Evolutionary conservation across 2,113 vertebrate genomes (phyloP).

Genomic region (Forbesichthys papilliferus): DNA sequence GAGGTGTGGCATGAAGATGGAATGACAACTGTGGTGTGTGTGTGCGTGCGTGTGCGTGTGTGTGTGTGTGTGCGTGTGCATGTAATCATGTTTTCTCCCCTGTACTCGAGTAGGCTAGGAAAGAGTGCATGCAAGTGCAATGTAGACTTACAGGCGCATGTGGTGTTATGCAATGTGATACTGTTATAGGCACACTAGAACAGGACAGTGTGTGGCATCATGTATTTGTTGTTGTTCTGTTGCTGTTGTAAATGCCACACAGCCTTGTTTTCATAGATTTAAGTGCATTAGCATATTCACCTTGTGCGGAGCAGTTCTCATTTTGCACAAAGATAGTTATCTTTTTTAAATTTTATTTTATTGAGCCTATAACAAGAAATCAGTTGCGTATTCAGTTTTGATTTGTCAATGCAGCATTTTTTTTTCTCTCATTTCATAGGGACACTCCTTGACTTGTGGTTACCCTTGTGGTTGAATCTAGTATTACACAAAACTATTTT

Average conservation of each 20-base stretch:
- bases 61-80: too few relatives aligned
- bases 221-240: constrained; percentile 53
- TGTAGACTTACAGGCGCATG: constrained; percentile 24
- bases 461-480: too few relatives aligned
- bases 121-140: constrained; percentile 31
- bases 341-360: constrained; percentile 13
- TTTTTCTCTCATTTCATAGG: too few relatives aligned
- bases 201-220: constrained; percentile 29
- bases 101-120: constrained; percentile 17
- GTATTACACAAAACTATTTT: too few relatives aligned
- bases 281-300: too few relatives aligned
- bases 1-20: constrained; percentile 31
- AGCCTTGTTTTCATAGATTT: constrained; percentile 47
- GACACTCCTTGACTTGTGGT: too few relatives aligned
- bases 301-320: constrained; percentile 28
- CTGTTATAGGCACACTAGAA: constrained; percentile 40
- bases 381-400: too few relatives aligned
- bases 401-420: too few relatives aligned
- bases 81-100: too few relatives aligned
- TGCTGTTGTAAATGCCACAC: constrained; percentile 27
- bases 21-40: constrained; percentile 24
- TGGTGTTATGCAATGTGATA: constrained; percentile 43
- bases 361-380: too few relatives aligned
- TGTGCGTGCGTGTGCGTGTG: neutral
- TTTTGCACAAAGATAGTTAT: constrained; percentile 57